Base-by-base conservation (phyloP, 2,888 invertebrate species). In the Hydropsyche betteni region DNA sequence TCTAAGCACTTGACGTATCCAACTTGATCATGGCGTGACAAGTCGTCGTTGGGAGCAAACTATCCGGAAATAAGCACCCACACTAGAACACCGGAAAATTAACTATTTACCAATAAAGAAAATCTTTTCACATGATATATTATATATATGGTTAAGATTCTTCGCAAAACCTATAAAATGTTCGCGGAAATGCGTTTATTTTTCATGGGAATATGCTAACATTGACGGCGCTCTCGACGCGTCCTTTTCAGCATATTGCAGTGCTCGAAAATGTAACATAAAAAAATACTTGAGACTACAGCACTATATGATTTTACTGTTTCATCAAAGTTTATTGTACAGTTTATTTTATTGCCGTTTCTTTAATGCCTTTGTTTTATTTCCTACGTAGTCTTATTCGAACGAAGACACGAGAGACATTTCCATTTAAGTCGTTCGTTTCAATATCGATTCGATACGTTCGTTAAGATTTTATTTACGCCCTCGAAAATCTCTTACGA, bases 1-100 rank as follows among this genome's bases (percentile, higher is more conserved):
- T 69, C 51, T 51, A 70, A 53, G 52, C 52, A 53, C 70, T 53
- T 53, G 70, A 70, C 36, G 34, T 70, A 70, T 70, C 34, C 33
- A 34, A 14, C 52, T 53, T 53, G 16, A 52, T 24, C 33, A 53
- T 53, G 34, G 10, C 69, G 10, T 70, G 70, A 70, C 52, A 52
- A 70, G 70, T n/a, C 50, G 10, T 69, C 52, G 24, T 51, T 34
- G 14, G 33, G 33, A 64, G 36, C 38, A 16, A 70, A 52, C 52
- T 70, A 24, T 33, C 70, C 70, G 53, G 70, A 70, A 70, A 70
- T 36, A 53, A 34, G 33, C 24, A 53, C 36, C 51, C 24, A 36
- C 5, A 51, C 24, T 16, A 34, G 16, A 34, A 14, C 34, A 51
- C 24, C 70, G 70, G 33, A 53, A 70, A 70, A 33, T 70, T 53